phyloP scores from a whole-genome alignment of 2,888 invertebrate species.

The Sphinx pinastri region DNA sequence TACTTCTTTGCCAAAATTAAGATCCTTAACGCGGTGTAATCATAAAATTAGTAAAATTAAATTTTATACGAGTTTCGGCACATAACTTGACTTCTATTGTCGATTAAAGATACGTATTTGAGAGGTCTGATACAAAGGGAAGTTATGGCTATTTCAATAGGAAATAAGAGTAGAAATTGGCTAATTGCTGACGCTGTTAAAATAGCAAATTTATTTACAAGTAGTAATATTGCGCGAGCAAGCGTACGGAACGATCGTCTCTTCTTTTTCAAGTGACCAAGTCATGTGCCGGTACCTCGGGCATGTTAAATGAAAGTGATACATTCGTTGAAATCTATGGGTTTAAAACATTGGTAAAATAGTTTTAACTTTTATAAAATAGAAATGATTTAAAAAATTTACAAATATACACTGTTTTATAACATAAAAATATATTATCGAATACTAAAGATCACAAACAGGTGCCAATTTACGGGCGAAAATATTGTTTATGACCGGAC shows the following conservation, averaged over 20 bases:
- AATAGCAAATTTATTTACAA: too few relatives aligned
- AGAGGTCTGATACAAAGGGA: too few relatives aligned
- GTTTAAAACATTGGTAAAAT: conserved; percentile 4
- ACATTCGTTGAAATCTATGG: not conserved
- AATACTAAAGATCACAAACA: conserved; percentile 1
- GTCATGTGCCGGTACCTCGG: too few relatives aligned
- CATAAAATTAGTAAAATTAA: not conserved
- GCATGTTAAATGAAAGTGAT: not conserved
- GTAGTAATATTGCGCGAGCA: too few relatives aligned
- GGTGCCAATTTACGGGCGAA: not conserved
- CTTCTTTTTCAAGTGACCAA: too few relatives aligned
- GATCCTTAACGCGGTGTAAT: conserved; percentile 2
- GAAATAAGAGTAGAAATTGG: too few relatives aligned
- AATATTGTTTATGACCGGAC: conserved; percentile 1
- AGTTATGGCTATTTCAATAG: too few relatives aligned
- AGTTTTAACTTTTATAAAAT: not conserved
- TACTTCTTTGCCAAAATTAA: not conserved
- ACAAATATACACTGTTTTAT: conserved; percentile 20
- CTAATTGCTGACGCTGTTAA: too few relatives aligned
- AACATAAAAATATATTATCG: not conserved
- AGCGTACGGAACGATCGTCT: too few relatives aligned
- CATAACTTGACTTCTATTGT: too few relatives aligned
- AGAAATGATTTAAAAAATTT: not conserved
- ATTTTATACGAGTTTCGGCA: too few relatives aligned
- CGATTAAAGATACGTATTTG: too few relatives aligned